phyloP scores from a whole-genome alignment of 2,888 invertebrate species.

The Zonitis immaculata region DNA sequence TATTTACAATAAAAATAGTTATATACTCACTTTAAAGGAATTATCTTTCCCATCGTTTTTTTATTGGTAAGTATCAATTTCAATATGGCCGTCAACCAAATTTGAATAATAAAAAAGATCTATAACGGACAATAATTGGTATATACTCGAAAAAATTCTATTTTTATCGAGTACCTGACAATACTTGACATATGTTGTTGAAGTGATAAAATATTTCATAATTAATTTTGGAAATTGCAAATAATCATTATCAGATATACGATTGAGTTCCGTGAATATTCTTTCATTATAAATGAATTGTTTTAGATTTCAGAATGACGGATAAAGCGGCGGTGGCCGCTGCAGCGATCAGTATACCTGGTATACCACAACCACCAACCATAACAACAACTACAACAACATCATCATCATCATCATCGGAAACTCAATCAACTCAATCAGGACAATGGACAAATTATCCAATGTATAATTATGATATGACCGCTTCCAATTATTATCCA shows the following conservation, averaged over 20 bases:
- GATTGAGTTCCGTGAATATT: too few species aligned
- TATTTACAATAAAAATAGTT: conserved; percentile 18
- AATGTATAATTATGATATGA: conserved; percentile 18
- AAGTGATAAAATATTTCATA: too few species aligned
- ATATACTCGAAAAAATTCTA: too few species aligned
- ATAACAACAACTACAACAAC: conserved; percentile 16
- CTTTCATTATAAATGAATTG: background rate
- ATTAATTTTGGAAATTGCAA: too few species aligned
- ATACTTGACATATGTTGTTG: too few species aligned
- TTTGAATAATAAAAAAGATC: background rate
- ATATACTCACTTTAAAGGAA: conserved; percentile 4
- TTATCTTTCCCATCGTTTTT: conserved; percentile 1
- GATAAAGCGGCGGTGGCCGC: conserved; percentile 19
- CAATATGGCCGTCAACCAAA: conserved; percentile 12
- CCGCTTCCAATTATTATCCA: conserved; percentile 10
- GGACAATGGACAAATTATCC: conserved; percentile 14
- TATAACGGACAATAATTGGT: too few species aligned
- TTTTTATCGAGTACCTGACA: too few species aligned
- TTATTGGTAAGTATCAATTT: conserved; percentile 14
- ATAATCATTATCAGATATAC: too few species aligned
- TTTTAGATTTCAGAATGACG: conserved; percentile 23
- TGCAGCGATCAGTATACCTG: conserved; percentile 12
- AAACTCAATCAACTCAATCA: conserved; percentile 10
- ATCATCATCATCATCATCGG: conserved; percentile 10
- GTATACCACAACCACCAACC: too few species aligned